Evolutionary conservation across 1,140 invertebrate species (phyloP), one percentile per base, ranked within the genome.

Genomic region (honey bee (Apis mellifera)): DNA sequence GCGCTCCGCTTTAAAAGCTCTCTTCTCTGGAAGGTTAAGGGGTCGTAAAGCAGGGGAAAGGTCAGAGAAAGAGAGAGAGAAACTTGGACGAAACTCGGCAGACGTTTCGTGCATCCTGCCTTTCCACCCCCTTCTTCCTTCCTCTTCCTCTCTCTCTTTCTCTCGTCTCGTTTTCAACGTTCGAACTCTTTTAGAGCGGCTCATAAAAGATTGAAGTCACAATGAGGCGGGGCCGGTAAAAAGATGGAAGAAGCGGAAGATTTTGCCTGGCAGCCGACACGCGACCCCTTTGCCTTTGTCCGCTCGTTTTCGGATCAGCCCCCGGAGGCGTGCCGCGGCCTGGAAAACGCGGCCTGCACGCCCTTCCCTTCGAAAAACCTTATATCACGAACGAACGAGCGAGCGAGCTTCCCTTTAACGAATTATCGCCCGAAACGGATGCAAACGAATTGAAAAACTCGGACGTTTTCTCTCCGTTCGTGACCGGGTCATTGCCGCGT

Each of bases 1-100:
- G 77, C 62, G 32, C 32, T 66, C 78, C 70, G 55, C 82, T 87
- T 84, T 71, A 68, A 87, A 87, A 87, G 85, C 82, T 52, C 60
- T 26, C 12, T 9, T 50, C 52, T 26, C n/a, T 52, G 48, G 48
- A 76, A 76, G 77, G 78, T 82, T 78, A 87, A 84, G 75, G 70
- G 78, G 66, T 52, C 23, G 72, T 23, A 15, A 70, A 54, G 52
- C 72, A n/a, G 21, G n/a, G 23, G 12, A 54, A 52, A 72, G 54
- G 70, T 23, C 26, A 69, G 54, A 52, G 42, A 42, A 2, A 7
- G 32, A 42, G 32, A 42, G 4, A 7, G 32, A 42, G 32, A 7
- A 42, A 42, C 32, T 42, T 11, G 48, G 21, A 70, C 65, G 75
- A 62, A 69, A 75, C 82, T 54, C 52, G n/a, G 57, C 13, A 19